Evolutionary conservation across 1,140 invertebrate species (phyloP).

Genomic region (Macrobrachium nipponense): DNA sequence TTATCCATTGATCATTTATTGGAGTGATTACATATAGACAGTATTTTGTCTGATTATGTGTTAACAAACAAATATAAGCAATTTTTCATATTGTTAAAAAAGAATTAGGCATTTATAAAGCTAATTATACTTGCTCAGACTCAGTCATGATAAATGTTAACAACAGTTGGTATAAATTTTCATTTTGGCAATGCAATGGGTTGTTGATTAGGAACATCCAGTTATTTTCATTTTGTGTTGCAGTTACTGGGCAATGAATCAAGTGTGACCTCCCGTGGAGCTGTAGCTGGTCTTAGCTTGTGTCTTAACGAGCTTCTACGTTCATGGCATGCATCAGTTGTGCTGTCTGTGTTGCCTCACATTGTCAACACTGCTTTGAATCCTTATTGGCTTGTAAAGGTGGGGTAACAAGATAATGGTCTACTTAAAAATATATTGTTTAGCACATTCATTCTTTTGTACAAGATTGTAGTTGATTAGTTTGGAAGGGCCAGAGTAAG

Average conservation of each 20-base stretch:
- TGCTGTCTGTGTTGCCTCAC: conserved; percentile 74
- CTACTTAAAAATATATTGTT: conserved; percentile 59
- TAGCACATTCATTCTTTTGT: too few relatives aligned
- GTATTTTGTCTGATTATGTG: too few relatives aligned
- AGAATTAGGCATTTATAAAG: too few relatives aligned
- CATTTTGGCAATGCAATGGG: background rate
- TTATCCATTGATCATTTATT: too few relatives aligned
- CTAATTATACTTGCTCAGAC: too few relatives aligned
- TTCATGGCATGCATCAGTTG: conserved; percentile 71
- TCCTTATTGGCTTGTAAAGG: conserved; percentile 89
- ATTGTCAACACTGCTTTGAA: conserved; percentile 78
- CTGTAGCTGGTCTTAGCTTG: conserved; percentile 72
- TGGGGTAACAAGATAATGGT: conserved; percentile 66
- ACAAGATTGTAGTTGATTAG: too few relatives aligned
- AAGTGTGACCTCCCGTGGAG: conserved; percentile 77
- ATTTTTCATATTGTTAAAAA: too few relatives aligned
- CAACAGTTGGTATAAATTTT: background rate
- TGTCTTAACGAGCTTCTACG: conserved; percentile 76
- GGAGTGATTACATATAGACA: too few relatives aligned
- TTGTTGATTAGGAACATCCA: background rate
- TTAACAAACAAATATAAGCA: too few relatives aligned
- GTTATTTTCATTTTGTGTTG: background rate
- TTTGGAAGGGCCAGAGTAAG: too few relatives aligned
- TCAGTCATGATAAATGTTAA: too few relatives aligned
- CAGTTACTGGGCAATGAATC: conserved; percentile 75